Base-by-base conservation (phyloP, 2,888 invertebrate genomes). In the Chirona hameri region DNA sequence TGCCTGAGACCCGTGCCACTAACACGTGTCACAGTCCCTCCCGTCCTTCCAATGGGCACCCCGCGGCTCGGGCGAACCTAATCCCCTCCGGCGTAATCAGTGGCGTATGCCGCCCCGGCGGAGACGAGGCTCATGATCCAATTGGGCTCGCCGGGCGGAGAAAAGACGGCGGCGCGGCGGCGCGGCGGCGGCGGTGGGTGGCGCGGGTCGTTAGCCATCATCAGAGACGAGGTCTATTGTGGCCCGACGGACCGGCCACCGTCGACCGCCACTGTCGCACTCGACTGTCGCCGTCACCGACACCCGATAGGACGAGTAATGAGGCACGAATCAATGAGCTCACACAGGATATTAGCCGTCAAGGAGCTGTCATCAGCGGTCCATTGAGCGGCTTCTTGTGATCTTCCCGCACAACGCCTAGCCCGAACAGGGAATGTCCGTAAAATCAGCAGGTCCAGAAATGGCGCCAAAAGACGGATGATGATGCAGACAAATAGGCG, bases 311-410 rank as follows among this genome's bases (percentile, higher is more conserved):
- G 52, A 18, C 52, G 18, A 18, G 52, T 52, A 52, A 52, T 18
- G 52, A 52, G 52, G 52, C 52, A 18, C 52, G 52, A 12, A 52
- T 52, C 52, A 52, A 52, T 52, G 52, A 12, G 79, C n/a, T 21
- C 21, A 57, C 69, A 46, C 29, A 82, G 79, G 76, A 46, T 5
- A 57, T 48, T 29, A 46, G 76, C 39, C 18, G 72, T 46, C 52
- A 72, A 82, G 24, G 55, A 52, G 5, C 12, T n/a, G 81, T 55
- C 46, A 81, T 31, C 81, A 55, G 48, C 55, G 46, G 55, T 24
- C 15, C 39, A 76, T 76, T 31, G 52, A 52, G 52, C 52, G 52
- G 15, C 52, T 52, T 52, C 52, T 12, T 52, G 52, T 52, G 12
- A 52, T 52, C 39, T 52, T 52, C 12, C 52, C 12, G 52, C 12